Conservation (phyloP, 2,888 invertebrate genomes). For the Druceiella hillmani region DNA sequence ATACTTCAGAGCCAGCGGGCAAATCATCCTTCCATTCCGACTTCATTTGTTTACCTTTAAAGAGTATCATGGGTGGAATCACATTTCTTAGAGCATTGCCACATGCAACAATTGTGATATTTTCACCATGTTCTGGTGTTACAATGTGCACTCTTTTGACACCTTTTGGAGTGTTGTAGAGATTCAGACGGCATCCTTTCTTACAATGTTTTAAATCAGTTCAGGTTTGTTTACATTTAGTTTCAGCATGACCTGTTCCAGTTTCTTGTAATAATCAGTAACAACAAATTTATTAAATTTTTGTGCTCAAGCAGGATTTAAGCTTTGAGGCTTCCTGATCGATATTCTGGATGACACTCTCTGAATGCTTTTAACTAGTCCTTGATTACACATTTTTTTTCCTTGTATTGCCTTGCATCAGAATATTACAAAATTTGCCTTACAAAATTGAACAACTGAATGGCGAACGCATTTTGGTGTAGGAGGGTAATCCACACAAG, state of each 20-base stretch:
- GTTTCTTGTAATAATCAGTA: conserved; percentile 24
- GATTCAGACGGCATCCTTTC: conserved; percentile 26
- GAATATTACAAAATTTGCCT: too few relatives aligned
- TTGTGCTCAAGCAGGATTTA: conserved; percentile 27
- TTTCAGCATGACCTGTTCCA: conserved; percentile 20
- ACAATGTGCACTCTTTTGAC: conserved; percentile 27
- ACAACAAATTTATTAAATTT: conserved; percentile 26
- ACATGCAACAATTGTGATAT: conserved; percentile 28
- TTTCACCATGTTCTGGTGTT: conserved; percentile 29
- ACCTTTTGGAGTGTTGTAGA: conserved; percentile 28
- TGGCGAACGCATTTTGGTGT: too few relatives aligned
- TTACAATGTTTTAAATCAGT: conserved; percentile 29
- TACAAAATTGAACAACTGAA: too few relatives aligned
- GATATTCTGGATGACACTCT: conserved; percentile 24
- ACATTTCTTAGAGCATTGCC: conserved; percentile 27
- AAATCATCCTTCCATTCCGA: too few relatives aligned
- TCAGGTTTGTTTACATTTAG: conserved; percentile 19
- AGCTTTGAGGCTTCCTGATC: conserved; percentile 23
- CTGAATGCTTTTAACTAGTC: too few relatives aligned
- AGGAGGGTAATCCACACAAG: too few relatives aligned
- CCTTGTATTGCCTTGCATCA: too few relatives aligned
- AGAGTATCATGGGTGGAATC: conserved; percentile 28
- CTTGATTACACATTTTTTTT: too few relatives aligned
- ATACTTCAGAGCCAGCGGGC: too few relatives aligned
- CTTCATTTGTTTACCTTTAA: conserved; percentile 26